Base-by-base conservation (phyloP, 2,888 invertebrate species). In the Maniola hyperantus region DNA sequence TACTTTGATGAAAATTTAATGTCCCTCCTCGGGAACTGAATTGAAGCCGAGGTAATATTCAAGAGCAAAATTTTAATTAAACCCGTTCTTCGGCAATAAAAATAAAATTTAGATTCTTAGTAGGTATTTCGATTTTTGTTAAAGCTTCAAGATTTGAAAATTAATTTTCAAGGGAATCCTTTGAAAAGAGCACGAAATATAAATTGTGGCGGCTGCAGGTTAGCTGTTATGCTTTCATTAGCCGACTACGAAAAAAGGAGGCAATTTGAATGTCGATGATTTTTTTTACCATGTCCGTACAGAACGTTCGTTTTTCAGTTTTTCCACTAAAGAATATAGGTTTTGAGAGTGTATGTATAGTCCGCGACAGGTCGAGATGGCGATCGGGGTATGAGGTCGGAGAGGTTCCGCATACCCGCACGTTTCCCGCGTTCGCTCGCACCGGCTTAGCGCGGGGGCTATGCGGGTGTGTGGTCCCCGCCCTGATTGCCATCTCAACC, bases 1-100 rank as follows among this genome's bases (percentile, higher is more conserved):
- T 63, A 62, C 68, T 70, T 66, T 66, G 64, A 69, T 69, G 71
- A 69, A 71, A 71, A 65, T 71, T 71, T 64, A 67, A 65, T 65
- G 69, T 66, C 64, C 64, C 44, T 65, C 58, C 48, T 20, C 57
- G 57, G 69, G 57, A 39, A 65, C 51, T 51, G 69, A 69, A 69
- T 57, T 39, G 69, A 64, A 69, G 61, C 64, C 51, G 46, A 64
- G 61, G 57, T 64, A 58, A 69, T 64, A 69, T 66, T 67, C 64
- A 64, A n/a, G 67, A 62, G 20, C 15, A n/a, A 60, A 64, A 58
- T 69, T 69, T 69, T 69, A 64, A 69, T 67, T 69, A 64, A 69
- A 67, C 34, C 61, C 64, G 55, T 64, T 62, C 61, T 61, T 69
- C 18, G 26, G 15, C 6, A 61, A 51, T 61, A 61, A 51, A 61